Percentiles rank a stretch among this genome's conserved stretches.
phyloP scores from a whole-genome alignment of 2,888 invertebrate genomes.

The Nycteola revayana region DNA sequence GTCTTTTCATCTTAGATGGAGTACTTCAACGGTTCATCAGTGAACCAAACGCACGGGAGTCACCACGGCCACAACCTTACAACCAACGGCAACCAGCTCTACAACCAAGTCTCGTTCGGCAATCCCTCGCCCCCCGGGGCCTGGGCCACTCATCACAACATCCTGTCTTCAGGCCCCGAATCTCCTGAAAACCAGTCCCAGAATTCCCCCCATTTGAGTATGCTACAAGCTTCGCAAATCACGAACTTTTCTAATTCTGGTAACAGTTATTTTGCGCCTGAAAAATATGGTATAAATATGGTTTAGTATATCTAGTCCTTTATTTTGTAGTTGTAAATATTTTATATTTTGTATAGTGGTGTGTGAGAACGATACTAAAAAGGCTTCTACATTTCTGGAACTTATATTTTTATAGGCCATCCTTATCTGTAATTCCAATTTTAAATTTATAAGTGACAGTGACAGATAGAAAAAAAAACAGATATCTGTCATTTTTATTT shows the following conservation, averaged over 20 bases:
- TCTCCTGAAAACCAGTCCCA: slow-evolving; percentile 74
- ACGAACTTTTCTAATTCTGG: slow-evolving; percentile 78
- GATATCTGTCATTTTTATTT: slow-evolving; percentile 30
- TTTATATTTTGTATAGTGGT: slow-evolving; percentile 37
- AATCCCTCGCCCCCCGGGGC: slow-evolving; percentile 73
- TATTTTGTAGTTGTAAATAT: slow-evolving; percentile 41
- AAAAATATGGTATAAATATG: slow-evolving; percentile 80
- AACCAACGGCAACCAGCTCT: slow-evolving; percentile 72
- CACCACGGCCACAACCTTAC: slow-evolving; percentile 72
- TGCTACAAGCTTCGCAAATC: slow-evolving; percentile 77
- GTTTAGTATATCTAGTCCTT: slow-evolving; percentile 74
- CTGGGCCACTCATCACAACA: slow-evolving; percentile 75
- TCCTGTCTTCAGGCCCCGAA: slow-evolving; percentile 68
- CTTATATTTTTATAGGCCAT: neutral
- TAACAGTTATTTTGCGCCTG: slow-evolving; percentile 76
- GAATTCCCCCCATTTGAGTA: slow-evolving; percentile 70
- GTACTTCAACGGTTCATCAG: slow-evolving; percentile 74
- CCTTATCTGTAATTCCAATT: slow-evolving; percentile 6
- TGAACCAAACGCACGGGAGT: slow-evolving; percentile 69
- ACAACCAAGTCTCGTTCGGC: slow-evolving; percentile 77
- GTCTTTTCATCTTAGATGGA: slow-evolving; percentile 65
- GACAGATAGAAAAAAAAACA: too few relatives aligned
- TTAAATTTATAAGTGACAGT: slow-evolving; percentile 2
- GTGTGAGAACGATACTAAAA: slow-evolving; percentile 19
- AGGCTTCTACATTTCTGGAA: slow-evolving; percentile 29